Conservation (phyloP, 2,888 invertebrate genomes). For the Lasiommata megera region DNA sequence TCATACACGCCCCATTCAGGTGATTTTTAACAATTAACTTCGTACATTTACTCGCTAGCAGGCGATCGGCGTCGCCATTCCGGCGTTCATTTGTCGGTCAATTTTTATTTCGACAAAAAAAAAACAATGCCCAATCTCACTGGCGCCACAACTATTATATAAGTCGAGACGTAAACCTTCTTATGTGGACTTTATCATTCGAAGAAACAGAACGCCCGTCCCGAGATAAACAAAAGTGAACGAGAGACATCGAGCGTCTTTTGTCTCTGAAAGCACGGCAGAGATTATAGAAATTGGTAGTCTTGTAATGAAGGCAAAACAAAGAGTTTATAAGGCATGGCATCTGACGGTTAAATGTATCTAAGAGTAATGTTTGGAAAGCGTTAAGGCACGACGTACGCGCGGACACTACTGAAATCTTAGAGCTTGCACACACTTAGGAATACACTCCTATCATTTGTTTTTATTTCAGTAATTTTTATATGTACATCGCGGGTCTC, state of each 20-base stretch:
- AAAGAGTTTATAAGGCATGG: conserved; percentile 24
- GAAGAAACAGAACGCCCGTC: conserved; percentile 17
- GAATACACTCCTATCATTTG: not conserved
- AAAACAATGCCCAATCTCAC: conserved; percentile 53
- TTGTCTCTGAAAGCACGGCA: conserved; percentile 22
- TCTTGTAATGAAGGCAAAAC: conserved; percentile 28
- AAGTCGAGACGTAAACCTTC: conserved; percentile 43
- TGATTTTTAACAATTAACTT: conserved; percentile 13
- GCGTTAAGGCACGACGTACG: conserved; percentile 37
- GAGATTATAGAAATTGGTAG: conserved; percentile 21
- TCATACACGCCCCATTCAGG: conserved; percentile 3
- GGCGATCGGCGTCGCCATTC: not conserved
- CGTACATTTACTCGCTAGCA: not conserved
- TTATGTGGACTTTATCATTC: conserved; percentile 28
- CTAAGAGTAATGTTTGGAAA: conserved; percentile 32
- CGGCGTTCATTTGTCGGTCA: conserved; percentile 7
- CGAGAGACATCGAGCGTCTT: conserved; percentile 18
- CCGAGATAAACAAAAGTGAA: conserved; percentile 29
- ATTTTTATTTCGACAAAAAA: conserved; percentile 30
- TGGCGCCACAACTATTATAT: conserved; percentile 63
- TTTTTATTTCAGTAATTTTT: not conserved
- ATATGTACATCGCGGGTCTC: too few relatives aligned
- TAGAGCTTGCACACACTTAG: conserved; percentile 5
- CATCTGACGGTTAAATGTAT: conserved; percentile 27
- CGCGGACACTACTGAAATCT: conserved; percentile 55